Evolutionary conservation across 2,888 invertebrate genomes (phyloP).

Genomic region (Cacoxenus indagator): DNA sequence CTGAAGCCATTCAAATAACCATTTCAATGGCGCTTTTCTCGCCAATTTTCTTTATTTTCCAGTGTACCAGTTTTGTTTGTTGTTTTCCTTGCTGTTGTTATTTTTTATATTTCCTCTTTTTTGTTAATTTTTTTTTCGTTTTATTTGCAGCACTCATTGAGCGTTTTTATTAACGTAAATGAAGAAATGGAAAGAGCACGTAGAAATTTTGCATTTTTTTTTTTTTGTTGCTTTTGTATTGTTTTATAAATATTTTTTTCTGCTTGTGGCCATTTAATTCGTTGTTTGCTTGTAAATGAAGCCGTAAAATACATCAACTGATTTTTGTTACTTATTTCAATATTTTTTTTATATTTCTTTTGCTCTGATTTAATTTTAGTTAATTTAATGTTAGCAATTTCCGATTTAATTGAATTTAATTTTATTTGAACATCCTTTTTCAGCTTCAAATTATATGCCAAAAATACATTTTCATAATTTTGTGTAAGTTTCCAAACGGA

Average conservation of each 20-base stretch:
- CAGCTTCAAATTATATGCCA: neutral
- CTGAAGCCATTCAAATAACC: constrained; percentile 50
- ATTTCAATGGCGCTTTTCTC: constrained; percentile 62
- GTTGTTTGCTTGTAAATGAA: constrained; percentile 29
- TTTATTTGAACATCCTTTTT: too few species aligned
- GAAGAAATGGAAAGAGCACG: constrained; percentile 42
- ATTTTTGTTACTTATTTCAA: constrained; percentile 28
- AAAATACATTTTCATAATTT: neutral
- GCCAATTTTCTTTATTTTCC: constrained; percentile 59
- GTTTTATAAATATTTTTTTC: constrained; percentile 35
- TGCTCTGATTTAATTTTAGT: neutral
- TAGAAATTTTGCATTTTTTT: constrained; percentile 25
- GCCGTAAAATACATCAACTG: constrained; percentile 43
- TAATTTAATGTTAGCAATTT: neutral
- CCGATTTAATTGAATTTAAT: too few species aligned
- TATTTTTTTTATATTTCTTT: constrained; percentile 28
- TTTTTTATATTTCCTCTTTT: neutral
- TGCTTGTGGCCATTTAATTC: constrained; percentile 18
- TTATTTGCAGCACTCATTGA: constrained; percentile 42
- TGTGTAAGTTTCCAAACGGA: neutral
- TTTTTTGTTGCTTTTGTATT: constrained; percentile 15
- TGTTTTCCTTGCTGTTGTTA: neutral
- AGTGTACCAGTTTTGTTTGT: constrained; percentile 7
- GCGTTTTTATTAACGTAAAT: constrained; percentile 59
- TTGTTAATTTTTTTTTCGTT: neutral